Conservation (phyloP, 2,797 vertebrate species). For the Lutjanus campechanus region DNA sequence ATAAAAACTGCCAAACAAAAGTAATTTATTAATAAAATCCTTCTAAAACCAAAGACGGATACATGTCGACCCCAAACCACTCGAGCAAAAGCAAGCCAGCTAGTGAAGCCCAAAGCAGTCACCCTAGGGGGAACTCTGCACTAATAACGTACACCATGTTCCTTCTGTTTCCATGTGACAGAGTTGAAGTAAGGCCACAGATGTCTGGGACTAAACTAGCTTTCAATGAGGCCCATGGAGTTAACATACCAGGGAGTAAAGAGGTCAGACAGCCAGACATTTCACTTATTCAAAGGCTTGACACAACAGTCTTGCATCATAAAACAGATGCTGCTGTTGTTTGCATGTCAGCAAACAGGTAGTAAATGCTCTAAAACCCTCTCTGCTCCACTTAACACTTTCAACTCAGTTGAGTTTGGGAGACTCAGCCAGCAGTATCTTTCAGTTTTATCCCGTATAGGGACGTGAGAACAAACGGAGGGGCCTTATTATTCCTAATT, state of each 20-base stretch:
- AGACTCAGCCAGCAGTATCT: conserved; percentile 21
- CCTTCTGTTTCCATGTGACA: conserved; percentile 1
- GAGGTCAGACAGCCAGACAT: conserved; percentile 61
- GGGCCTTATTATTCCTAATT: conserved; percentile 70
- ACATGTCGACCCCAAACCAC: too few relatives aligned
- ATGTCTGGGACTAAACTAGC: conserved; percentile 8
- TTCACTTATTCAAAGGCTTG: conserved; percentile 52
- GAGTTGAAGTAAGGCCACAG: conserved; percentile 31
- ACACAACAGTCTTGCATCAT: conserved; percentile 56
- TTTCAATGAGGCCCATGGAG: conserved; percentile 13
- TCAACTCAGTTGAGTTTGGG: conserved; percentile 10
- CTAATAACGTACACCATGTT: not conserved
- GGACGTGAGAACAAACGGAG: conserved; percentile 62
- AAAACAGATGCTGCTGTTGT: conserved; percentile 52
- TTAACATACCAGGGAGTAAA: conserved; percentile 58
- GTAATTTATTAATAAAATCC: too few relatives aligned
- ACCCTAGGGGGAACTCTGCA: too few relatives aligned
- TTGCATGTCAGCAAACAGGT: conserved; percentile 53
- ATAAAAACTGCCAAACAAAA: too few relatives aligned
- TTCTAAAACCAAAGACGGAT: too few relatives aligned
- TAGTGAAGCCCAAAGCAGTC: too few relatives aligned
- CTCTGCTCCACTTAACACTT: conserved; percentile 60
- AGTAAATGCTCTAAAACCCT: conserved; percentile 48
- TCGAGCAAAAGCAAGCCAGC: too few relatives aligned
- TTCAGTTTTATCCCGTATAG: conserved; percentile 15